Percentiles rank a stretch among this genome's conserved stretches.
These are phyloP conservation scores for Sitodiplosis mosellana DNA, from an alignment of 1,140 invertebrate species.

Conservation along the genomic window DNA sequence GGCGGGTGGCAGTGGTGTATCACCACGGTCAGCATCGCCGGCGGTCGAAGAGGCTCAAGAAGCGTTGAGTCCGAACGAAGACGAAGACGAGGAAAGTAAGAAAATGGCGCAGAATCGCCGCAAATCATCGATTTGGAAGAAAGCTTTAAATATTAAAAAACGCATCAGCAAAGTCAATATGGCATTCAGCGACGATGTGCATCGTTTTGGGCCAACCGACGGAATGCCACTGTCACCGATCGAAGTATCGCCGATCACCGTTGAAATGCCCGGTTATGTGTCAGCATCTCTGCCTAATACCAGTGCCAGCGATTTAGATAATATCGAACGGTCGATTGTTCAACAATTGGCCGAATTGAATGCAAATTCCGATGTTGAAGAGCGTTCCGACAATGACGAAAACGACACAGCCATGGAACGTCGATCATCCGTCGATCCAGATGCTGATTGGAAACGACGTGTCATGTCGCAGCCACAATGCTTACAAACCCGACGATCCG, in stretches of 20 bases:
- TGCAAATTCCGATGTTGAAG: neutral
- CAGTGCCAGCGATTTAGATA: slow-evolving; percentile 2
- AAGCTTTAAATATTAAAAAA: slow-evolving; percentile 56
- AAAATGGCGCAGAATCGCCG: slow-evolving; percentile 22
- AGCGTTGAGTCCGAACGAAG: slow-evolving; percentile 9
- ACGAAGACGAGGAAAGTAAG: slow-evolving; percentile 9
- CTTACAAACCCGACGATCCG: slow-evolving; percentile 13
- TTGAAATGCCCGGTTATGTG: slow-evolving; percentile 10
- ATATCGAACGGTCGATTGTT: slow-evolving; percentile 4
- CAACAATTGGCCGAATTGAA: slow-evolving; percentile 1
- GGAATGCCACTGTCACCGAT: slow-evolving; percentile 23
- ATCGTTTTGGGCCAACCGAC: slow-evolving; percentile 26
- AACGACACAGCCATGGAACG: neutral
- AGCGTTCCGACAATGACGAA: neutral
- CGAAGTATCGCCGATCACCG: slow-evolving; percentile 10
- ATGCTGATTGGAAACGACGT: slow-evolving; percentile 11
- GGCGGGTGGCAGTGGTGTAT: no score
- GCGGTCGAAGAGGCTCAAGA: slow-evolving; percentile 5
- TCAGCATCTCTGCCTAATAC: slow-evolving; percentile 10
- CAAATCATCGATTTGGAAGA: slow-evolving; percentile 48
- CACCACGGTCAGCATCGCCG: slow-evolving; percentile 4
- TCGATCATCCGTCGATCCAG: slow-evolving; percentile 8
- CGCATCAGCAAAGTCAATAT: slow-evolving; percentile 63
- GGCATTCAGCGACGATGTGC: slow-evolving; percentile 47
- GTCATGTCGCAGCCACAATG: slow-evolving; percentile 9